Base-by-base conservation (phyloP, 1,140 invertebrate species). In the Ips nitidus region DNA sequence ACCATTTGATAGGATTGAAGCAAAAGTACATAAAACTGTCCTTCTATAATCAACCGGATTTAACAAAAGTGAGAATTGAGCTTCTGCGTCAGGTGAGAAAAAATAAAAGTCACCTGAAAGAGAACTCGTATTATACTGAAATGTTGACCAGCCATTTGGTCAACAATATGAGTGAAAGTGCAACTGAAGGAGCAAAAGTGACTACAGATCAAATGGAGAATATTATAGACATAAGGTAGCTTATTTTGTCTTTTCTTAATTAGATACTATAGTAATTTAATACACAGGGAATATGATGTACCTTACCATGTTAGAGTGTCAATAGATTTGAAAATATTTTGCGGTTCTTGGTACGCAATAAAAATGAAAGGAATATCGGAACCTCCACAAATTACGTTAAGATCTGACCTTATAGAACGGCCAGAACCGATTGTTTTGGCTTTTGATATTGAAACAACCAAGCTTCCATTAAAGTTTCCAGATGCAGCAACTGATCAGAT, bases 361-460 rank as follows among this genome's bases (percentile, higher is more conserved):
- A 91, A 89, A 76, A 86, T 86, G 67, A 84, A 86, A 72, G 89
- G 89, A 55, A 82, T 82, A 6, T 78, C 79, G 36, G 86, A 89
- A 64, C 75, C 85, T 3, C 90, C 93, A 4, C 81, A 88, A 56
- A 95, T 99, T 52, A 89, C 83, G 36, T 85, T 84, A 59, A 82
- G 93, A 61, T 86, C 89, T 60, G 96, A 98, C 79, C 86, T 98
- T 8, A 87, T 98, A 43, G 95, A 97, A 75, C 85, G 94, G 73
- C 94, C 95, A 0, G 97, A 99, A 78, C 92, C 94, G 4, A 94
- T 98, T 68, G 94, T 99, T 1, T 80, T 98, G 4, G 98, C 98
- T 2, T 99, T 92, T 83, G 98, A 99, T 83, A 99, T 99, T 77
- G 98, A 99, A 84, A 99, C 97, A 1, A 98, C 98, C 1, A 99